These are phyloP conservation scores for Acleris literana DNA, from an alignment of 2,888 invertebrate species.

Conservation along the genomic window DNA sequence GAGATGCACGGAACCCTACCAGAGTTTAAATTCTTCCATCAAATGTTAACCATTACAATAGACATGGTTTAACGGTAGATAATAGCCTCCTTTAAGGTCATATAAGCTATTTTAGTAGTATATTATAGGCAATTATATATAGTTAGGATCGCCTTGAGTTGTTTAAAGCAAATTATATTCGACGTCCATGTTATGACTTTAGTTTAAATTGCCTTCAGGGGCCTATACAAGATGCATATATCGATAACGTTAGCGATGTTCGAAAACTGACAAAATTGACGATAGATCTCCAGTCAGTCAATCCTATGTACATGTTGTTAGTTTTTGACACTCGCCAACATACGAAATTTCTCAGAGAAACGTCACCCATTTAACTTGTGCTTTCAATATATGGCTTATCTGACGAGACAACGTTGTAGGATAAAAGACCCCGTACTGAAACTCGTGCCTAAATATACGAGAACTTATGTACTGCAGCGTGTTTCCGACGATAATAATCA, in stretches of 20 bases:
- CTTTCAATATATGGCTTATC: too few species aligned
- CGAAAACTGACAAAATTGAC: too few species aligned
- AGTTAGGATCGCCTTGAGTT: not conserved
- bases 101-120: constrained; percentile 2
- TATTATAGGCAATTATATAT: not conserved
- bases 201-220: too few species aligned
- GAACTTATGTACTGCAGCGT: too few species aligned
- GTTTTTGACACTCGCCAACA: not conserved
- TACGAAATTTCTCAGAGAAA: not conserved
- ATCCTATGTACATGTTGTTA: too few species aligned
- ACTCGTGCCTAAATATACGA: too few species aligned
- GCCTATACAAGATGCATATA: too few species aligned
- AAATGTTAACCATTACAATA: not conserved
- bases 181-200: not conserved
- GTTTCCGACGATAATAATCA: too few species aligned
- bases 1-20: not conserved
- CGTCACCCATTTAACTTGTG: not conserved
- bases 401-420: too few species aligned
- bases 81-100: constrained; percentile 9
- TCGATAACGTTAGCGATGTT: too few species aligned
- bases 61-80: not conserved
- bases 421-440: too few species aligned
- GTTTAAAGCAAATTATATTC: not conserved
- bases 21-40: not conserved
- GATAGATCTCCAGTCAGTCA: too few species aligned